phyloP scores from a whole-genome alignment of 2,888 invertebrate genomes.

The Hypomecis punctinalis region DNA sequence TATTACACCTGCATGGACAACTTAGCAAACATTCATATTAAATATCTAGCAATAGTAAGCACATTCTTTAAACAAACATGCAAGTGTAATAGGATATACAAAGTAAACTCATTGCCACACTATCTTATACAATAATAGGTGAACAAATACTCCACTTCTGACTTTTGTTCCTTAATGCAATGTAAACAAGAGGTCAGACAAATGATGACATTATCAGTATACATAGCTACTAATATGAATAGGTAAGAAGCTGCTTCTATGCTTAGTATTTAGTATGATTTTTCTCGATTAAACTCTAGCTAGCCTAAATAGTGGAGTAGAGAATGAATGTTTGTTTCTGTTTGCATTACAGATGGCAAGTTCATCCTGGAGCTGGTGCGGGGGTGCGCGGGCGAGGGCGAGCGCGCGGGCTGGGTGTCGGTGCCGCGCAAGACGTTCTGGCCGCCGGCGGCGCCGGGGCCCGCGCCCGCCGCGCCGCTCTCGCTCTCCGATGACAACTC shows the following conservation, averaged over 20 bases:
- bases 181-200: conserved; percentile 26
- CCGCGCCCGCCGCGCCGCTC: conserved; percentile 89
- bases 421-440: conserved; percentile 95
- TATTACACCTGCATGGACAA: conserved; percentile 14
- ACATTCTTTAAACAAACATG: conserved; percentile 44
- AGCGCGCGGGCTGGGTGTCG: conserved; percentile 94
- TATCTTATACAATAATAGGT: conserved; percentile 33
- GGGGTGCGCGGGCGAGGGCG: conserved; percentile 86
- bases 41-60: conserved; percentile 37
- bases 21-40: background rate
- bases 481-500: conserved; percentile 96
- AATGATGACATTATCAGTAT: conserved; percentile 11
- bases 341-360: conserved; percentile 89
- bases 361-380: conserved; percentile 93
- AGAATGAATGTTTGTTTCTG: conserved; percentile 2
- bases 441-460: conserved; percentile 88
- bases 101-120: conserved; percentile 26
- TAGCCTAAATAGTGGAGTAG: background rate
- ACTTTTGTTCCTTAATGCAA: conserved; percentile 27
- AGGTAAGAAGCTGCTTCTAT: no score
- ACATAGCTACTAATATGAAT: no score
- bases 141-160: conserved; percentile 16
- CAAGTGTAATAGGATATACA: conserved; percentile 44
- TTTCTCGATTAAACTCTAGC: background rate
- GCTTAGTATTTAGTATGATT: no score